These are phyloP conservation scores for Hyperopisus bebe DNA, from an alignment of 2,113 vertebrate species.

Conservation along the genomic window DNA sequence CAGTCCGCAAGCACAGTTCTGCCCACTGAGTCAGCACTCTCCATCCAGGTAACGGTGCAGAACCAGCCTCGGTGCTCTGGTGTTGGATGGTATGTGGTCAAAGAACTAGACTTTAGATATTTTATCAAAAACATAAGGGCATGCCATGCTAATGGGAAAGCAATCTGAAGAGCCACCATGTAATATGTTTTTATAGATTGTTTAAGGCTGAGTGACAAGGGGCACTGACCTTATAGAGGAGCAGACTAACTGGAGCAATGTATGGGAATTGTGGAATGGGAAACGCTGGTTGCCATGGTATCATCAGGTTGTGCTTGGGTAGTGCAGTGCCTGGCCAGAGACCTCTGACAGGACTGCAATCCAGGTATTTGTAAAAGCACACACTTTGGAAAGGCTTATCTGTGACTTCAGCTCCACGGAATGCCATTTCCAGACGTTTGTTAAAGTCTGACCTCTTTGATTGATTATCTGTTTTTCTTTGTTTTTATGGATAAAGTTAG, in stretches of 20 bases:
- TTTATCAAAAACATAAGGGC: not conserved
- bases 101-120: not conserved
- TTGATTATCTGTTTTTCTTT: not conserved
- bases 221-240: not conserved
- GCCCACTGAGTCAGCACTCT: constrained; percentile 33
- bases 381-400: not conserved
- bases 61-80: not conserved
- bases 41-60: constrained; percentile 46
- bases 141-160: not conserved
- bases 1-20: constrained; percentile 4
- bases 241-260: not conserved
- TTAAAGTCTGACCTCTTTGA: not conserved
- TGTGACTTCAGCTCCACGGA: not conserved
- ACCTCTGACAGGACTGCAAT: not conserved
- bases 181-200: not conserved
- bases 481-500: not conserved
- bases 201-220: constrained; percentile 5
- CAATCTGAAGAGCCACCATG: not conserved
- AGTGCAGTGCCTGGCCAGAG: not conserved
- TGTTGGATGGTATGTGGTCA: not conserved
- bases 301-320: not conserved
- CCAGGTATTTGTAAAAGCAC: not conserved
- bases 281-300: not conserved
- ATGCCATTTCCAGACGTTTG: not conserved
- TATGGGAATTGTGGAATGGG: not conserved